Evolutionary conservation across 2,113 vertebrate genomes (phyloP), one percentile per base, ranked within the genome.

Genomic region (Platichthys stellatus): DNA sequence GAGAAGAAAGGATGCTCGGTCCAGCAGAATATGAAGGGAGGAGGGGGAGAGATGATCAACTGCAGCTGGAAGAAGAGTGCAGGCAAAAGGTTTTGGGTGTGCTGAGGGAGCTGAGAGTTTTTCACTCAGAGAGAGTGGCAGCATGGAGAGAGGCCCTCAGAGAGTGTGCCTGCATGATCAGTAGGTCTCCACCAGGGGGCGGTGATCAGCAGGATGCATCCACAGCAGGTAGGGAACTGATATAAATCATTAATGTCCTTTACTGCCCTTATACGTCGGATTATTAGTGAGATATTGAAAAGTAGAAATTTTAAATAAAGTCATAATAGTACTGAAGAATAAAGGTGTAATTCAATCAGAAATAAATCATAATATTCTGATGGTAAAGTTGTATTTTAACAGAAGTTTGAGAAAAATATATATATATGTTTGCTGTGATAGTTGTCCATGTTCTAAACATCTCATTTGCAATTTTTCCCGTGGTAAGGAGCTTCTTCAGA

Each of bases 91-190:
- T 63, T 54, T 0, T 86, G 68, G 62, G 17, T 59, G 76, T 56
- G 21, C 47, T 93, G 77, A 87, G 69, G 61, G 78, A 88, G 75
- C 13, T 93, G 82, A 68, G 63, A 54, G 74, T 68, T 26, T 86
- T 75, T 65, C 70, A 89, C 49, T 70, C 81, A 60, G 85, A 65
- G 45, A 72, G 71, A 63, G 28, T 89, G 74, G 24, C 56, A 15
- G 72, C 59, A 3, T 89, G 86, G 92, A 88, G 78, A 51, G 62
- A 76, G 7, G 72, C 47, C 18, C 56, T 88, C 31, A 61, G 31
- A 49, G 31, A 43, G 14, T 67, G 76, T 21, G 45, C 20, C 23
- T 26, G 24, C 58, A 23, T 47, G 23, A 1, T 81, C 9, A 7
- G 10, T 4, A 43, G 21, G 38, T 17, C 5, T 78, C 83, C 80